Base-by-base conservation (phyloP, 1,140 invertebrate genomes). In the Heliconius hermathena region DNA sequence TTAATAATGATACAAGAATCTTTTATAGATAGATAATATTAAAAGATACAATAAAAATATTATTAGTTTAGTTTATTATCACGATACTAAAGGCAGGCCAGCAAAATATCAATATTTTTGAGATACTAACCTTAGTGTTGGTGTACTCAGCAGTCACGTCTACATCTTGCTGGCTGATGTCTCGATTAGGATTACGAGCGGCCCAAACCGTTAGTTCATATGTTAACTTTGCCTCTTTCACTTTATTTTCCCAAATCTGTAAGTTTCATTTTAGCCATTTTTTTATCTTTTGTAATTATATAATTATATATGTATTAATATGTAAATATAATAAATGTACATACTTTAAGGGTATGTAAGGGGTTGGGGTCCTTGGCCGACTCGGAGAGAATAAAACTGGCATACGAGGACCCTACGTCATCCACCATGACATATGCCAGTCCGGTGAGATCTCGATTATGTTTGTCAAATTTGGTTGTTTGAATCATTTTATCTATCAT, bases 211-310 rank as follows among this genome's bases (percentile, higher is more conserved):
- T 83, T 3, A 94, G 76, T 36, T 90, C 85, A 41, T 94, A 90
- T 1, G 91, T 86, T 11, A 89, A 49, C 77, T 88, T 90, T 0
- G 94, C 93, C 74, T 94, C 94, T 33, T 87, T 84, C 1, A 94
- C 76, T 80, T 94, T 94, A 33, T 84, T 82, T 60, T 93, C 90
- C 90, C 90, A 93, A 8, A 80, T 73, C 91, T 94, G 77, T 20
- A 90, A 77, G 71, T 46, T 6, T 57, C 26, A 26, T 66, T 57
- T 57, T 57, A 57, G 54, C 5, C n/a, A 52, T 22, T n/a, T 52
- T n/a, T 57, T 57, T 20, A 57, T n/a, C 20, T 22, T 52, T 18
- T 20, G 49, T 8, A 8, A 57, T 57, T 57, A 57, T 66, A 66
- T 5, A 29, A 11, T 36, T 36, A 36, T 36, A 36, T 29, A 9